Conservation (phyloP, 1,140 invertebrate species). For the Drosophila takahashii region DNA sequence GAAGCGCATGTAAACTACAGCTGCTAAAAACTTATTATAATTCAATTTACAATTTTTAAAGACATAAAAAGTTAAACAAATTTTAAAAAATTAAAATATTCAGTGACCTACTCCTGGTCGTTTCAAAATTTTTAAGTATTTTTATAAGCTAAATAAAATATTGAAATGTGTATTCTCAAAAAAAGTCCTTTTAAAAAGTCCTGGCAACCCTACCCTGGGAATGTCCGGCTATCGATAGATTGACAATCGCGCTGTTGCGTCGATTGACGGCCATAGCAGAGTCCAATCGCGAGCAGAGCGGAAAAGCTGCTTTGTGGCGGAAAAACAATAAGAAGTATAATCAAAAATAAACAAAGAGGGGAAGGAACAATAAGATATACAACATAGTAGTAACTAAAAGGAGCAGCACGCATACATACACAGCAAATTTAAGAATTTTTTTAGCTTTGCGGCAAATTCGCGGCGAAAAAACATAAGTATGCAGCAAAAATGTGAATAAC, state of each 20-base stretch:
- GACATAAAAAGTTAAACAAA: no score
- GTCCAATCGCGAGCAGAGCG: constrained; percentile 27
- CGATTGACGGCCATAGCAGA: neutral
- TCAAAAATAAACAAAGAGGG: constrained; percentile 15
- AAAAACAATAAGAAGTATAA: constrained; percentile 19
- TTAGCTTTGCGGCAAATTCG: no score
- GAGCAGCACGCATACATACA: constrained; percentile 8
- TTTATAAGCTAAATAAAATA: no score
- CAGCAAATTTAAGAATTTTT: no score
- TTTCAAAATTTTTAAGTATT: no score
- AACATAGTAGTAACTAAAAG: constrained; percentile 1
- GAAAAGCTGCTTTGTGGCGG: constrained; percentile 13
- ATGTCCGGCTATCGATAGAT: neutral
- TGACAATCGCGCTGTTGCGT: neutral
- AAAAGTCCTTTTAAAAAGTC: no score
- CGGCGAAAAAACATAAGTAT: no score
- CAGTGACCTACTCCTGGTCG: no score
- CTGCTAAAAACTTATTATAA: neutral
- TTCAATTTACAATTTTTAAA: no score
- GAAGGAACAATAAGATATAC: neutral
- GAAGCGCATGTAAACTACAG: neutral
- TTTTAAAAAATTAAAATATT: no score
- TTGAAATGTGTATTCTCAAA: no score
- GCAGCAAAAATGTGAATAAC: constrained; percentile 52
- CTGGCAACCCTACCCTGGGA: neutral